Percentiles rank a stretch among this genome's conserved stretches.
These are phyloP conservation scores for Brotula barbata DNA, from an alignment of 2,797 vertebrate species.

Conservation along the genomic window DNA sequence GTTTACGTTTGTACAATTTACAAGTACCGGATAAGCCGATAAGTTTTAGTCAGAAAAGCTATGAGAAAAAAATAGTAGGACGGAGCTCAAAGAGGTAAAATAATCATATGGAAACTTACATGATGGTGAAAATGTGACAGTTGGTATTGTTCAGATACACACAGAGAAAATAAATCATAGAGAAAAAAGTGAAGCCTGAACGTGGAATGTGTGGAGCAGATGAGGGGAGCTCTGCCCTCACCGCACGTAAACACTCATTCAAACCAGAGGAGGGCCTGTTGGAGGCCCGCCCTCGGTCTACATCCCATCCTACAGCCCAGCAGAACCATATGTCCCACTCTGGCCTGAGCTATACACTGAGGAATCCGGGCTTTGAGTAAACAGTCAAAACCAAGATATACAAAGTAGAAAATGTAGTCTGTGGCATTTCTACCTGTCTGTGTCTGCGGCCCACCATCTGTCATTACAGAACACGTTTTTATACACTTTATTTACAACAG, in stretches of 20 bases:
- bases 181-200: constrained; percentile 27
- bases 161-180: constrained; percentile 13
- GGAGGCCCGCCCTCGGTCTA: constrained; percentile 29
- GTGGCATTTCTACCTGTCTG: constrained; percentile 7
- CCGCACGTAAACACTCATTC: constrained; percentile 39
- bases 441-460: constrained; percentile 14
- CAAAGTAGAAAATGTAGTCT: constrained; percentile 41
- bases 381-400: constrained; percentile 49
- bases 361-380: constrained; percentile 58
- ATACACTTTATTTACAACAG: no score
- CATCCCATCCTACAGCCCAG: constrained; percentile 52
- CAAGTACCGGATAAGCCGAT: no score
- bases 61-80: no score
- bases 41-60: no score
- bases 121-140: no score
- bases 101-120: no score
- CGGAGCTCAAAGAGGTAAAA: no score
- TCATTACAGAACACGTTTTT: not conserved
- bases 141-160: not conserved
- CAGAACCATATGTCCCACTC: constrained; percentile 60
- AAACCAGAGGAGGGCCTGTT: constrained; percentile 52
- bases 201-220: constrained; percentile 57
- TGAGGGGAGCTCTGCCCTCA: constrained; percentile 35
- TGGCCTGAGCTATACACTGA: constrained; percentile 26
- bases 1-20: no score